phyloP scores from a whole-genome alignment of 2,888 invertebrate genomes.

The Drosophila siamana region DNA sequence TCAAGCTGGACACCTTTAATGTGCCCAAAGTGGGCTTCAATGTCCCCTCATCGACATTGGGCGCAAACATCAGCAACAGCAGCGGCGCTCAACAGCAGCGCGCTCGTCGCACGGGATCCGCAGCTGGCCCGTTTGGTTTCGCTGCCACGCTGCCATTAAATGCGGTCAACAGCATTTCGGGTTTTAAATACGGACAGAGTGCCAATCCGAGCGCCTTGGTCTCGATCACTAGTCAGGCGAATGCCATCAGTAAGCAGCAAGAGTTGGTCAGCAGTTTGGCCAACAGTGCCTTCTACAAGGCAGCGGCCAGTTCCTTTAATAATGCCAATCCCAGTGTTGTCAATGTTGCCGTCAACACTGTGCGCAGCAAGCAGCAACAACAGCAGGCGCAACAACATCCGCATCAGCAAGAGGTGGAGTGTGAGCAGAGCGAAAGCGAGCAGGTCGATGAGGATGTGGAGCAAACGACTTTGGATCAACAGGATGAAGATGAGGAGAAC shows the following conservation, averaged over 20 bases:
- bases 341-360: slow-evolving; percentile 17
- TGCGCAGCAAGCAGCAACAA: background rate
- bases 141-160: slow-evolving; percentile 21
- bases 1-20: slow-evolving; percentile 56
- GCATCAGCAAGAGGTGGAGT: background rate
- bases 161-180: slow-evolving; percentile 16
- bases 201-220: slow-evolving; percentile 56
- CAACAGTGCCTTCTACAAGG: slow-evolving; percentile 54
- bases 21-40: slow-evolving; percentile 55
- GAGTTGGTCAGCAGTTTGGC: slow-evolving; percentile 40
- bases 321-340: slow-evolving; percentile 32
- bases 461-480: slow-evolving; percentile 11
- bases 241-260: slow-evolving; percentile 42
- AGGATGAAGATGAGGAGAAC: slow-evolving; percentile 37
- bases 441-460: slow-evolving; percentile 23
- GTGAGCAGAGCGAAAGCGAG: background rate
- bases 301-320: slow-evolving; percentile 41
- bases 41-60: too few relatives aligned
- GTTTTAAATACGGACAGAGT: slow-evolving; percentile 30
- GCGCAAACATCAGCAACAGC: too few relatives aligned
- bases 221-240: slow-evolving; percentile 51
- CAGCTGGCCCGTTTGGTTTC: slow-evolving; percentile 5
- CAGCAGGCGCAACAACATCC: background rate
- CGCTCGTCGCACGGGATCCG: slow-evolving; percentile 1
- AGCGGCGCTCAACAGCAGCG: background rate